A percentile compares a stretch with the other conserved stretches of the same genome.
These are phyloP conservation scores for Caenorhabditis uteleia DNA, from an alignment of 2,888 invertebrate species.

Conservation along the genomic window DNA sequence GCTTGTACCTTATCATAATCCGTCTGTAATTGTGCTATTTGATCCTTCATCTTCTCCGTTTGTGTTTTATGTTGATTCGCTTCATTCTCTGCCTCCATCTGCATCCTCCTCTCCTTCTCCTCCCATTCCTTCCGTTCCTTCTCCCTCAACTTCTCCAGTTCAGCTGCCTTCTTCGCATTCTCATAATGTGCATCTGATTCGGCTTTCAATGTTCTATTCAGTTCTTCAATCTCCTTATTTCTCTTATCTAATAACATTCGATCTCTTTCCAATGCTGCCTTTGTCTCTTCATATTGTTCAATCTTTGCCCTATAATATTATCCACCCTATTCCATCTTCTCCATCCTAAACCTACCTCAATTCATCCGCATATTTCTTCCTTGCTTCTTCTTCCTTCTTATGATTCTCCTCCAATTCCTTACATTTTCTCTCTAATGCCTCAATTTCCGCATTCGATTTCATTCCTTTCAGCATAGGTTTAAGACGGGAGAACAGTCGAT, in stretches of 20 bases:
- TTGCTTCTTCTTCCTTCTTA: constrained; percentile 45
- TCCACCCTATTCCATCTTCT: not conserved
- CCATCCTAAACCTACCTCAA: constrained; percentile 18
- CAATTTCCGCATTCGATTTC: constrained; percentile 62
- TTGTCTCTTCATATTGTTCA: constrained; percentile 52
- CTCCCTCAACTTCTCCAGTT: constrained; percentile 44
- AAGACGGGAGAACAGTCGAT: constrained; percentile 86
- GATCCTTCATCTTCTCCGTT: constrained; percentile 40
- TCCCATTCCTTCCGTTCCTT: constrained; percentile 51
- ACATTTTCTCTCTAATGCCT: constrained; percentile 79
- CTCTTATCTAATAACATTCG: constrained; percentile 50
- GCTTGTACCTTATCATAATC: constrained; percentile 40
- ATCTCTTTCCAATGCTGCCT: constrained; percentile 53
- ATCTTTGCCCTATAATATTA: constrained; percentile 28
- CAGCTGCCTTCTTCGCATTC: constrained; percentile 41
- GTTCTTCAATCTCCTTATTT: constrained; percentile 59
- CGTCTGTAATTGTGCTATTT: constrained; percentile 39
- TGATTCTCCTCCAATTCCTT: constrained; percentile 47
- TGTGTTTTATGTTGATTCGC: constrained; percentile 35
- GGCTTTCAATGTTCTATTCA: constrained; percentile 45
- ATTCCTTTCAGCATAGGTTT: constrained; percentile 65
- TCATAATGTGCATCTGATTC: constrained; percentile 51
- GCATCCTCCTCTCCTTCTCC: constrained; percentile 47
- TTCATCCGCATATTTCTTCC: constrained; percentile 52
- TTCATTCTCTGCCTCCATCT: constrained; percentile 52